Conservation (phyloP, 2,113 vertebrate genomes). For the Camelus bactrianus region DNA sequence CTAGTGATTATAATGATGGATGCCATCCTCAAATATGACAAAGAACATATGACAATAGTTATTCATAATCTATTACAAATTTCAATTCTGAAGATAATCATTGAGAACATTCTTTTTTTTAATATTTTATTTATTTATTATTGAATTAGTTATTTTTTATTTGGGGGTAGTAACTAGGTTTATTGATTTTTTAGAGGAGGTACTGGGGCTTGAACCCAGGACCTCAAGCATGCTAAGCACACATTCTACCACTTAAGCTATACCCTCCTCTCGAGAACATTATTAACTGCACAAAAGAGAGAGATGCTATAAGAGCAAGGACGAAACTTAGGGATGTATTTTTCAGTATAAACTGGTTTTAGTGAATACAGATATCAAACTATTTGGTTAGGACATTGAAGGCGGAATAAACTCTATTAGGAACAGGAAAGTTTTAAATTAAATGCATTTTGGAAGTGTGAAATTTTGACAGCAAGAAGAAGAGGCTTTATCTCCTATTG, state of each 20-base stretch:
- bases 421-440: not conserved
- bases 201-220: no score
- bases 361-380: not conserved
- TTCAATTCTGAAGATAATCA: not conserved
- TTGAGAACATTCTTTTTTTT: not conserved
- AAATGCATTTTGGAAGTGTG: not conserved
- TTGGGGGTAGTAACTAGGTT: no score
- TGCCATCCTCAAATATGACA: not conserved
- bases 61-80: not conserved
- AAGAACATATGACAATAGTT: not conserved
- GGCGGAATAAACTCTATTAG: not conserved
- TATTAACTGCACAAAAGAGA: not conserved
- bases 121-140: no score
- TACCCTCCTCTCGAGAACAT: not conserved
- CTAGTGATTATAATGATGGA: not conserved
- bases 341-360: not conserved
- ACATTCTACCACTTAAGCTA: no score
- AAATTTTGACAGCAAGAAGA: not conserved
- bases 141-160: no score
- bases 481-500: not conserved
- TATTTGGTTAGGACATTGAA: not conserved
- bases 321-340: not conserved
- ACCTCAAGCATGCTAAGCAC: no score
- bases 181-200: no score
- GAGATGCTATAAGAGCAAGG: not conserved